Percentiles rank a stretch among this genome's conserved stretches.
These are phyloP conservation scores for Mechanitis mazaeus DNA, from an alignment of 2,888 invertebrate genomes.

Conservation along the genomic window DNA sequence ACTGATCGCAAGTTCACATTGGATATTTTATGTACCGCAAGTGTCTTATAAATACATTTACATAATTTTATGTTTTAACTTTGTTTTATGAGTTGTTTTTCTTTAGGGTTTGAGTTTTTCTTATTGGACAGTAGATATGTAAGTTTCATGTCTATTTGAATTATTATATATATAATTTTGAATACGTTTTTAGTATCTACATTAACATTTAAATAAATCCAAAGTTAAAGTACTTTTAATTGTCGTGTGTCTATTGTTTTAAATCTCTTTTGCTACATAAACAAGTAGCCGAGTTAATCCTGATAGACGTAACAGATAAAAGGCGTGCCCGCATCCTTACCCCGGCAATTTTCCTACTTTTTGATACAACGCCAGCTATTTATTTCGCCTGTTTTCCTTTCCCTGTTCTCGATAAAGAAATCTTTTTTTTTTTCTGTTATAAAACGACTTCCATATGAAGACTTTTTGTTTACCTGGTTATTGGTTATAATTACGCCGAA, in stretches of 20 bases:
- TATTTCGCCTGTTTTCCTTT: constrained; percentile 62
- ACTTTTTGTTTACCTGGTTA: neutral
- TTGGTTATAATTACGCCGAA: too few species aligned
- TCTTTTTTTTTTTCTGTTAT: neutral
- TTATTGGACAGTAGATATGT: too few species aligned
- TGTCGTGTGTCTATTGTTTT: constrained; percentile 27
- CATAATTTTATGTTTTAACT: constrained; percentile 25
- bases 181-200: too few species aligned
- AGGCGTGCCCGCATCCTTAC: constrained; percentile 64
- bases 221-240: constrained; percentile 5
- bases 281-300: constrained; percentile 45
- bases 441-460: neutral
- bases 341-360: constrained; percentile 63
- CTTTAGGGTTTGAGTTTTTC: too few species aligned
- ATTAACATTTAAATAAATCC: too few species aligned
- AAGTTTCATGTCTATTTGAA: too few species aligned
- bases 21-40: constrained; percentile 24
- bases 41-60: constrained; percentile 21
- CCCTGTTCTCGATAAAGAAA: constrained; percentile 56
- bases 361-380: constrained; percentile 70
- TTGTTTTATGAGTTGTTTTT: too few species aligned
- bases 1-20: constrained; percentile 52
- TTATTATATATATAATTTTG: too few species aligned
- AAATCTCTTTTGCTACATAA: constrained; percentile 59
- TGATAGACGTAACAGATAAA: constrained; percentile 73